Evolutionary conservation across 2,888 invertebrate species (phyloP).

Genomic region (Cerastis rubricosa): DNA sequence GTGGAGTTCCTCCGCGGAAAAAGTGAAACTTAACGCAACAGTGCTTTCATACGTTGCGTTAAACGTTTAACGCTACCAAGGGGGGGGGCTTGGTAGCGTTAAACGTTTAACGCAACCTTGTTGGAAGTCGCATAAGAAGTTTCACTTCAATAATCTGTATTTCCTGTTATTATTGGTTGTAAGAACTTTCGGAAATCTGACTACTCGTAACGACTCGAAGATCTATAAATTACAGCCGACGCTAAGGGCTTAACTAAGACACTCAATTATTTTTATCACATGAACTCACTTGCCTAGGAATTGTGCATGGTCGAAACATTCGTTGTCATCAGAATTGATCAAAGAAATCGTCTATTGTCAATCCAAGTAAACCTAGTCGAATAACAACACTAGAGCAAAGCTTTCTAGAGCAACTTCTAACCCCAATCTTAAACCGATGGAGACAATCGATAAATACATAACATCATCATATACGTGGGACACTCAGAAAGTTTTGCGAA

Average conservation of each 20-base stretch:
- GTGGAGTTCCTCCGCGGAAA: no score
- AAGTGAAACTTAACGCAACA: no score
- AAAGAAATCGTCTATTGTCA: neutral
- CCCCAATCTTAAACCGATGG: neutral
- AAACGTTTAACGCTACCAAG: no score
- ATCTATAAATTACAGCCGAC: neutral
- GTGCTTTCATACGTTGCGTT: no score
- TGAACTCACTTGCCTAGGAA: neutral
- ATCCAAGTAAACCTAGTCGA: neutral
- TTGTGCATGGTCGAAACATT: neutral
- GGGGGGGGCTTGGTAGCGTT: no score
- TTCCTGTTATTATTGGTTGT: neutral
- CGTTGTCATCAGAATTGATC: neutral
- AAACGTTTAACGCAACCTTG: no score
- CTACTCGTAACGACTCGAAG: neutral
- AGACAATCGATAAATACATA: neutral
- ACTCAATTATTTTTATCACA: neutral
- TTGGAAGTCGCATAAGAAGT: no score
- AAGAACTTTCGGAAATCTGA: neutral
- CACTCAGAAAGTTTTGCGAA: no score
- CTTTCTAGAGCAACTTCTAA: neutral
- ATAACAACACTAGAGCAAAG: no score
- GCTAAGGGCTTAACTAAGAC: neutral
- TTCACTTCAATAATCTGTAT: neutral
- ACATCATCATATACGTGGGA: no score